Conservation (phyloP, 2,113 vertebrate genomes). For the Grallaria varia region DNA sequence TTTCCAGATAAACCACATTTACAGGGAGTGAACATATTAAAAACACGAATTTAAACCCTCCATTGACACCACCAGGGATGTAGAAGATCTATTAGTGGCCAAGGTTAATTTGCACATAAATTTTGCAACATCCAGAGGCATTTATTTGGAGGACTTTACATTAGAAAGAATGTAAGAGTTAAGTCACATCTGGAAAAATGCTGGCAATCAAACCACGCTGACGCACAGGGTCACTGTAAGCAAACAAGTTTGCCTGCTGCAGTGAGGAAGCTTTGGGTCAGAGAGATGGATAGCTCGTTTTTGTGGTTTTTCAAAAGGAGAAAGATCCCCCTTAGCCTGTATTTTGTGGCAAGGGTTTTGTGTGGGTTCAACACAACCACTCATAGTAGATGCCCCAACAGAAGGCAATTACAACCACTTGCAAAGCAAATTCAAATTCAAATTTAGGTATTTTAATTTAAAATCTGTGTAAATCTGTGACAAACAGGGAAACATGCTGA, state of each 20-base stretch:
- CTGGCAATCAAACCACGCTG: neutral
- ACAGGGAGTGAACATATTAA: neutral
- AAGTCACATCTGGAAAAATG: conserved; percentile 6
- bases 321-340: neutral
- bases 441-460: neutral
- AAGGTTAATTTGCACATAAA: conserved; percentile 10
- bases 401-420: neutral
- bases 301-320: neutral
- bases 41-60: neutral
- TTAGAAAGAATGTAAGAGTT: neutral
- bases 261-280: neutral
- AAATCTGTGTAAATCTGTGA: neutral
- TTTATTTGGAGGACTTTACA: neutral
- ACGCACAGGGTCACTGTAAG: neutral
- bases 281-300: neutral
- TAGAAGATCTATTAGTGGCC: neutral
- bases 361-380: accelerated
- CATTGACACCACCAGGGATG: neutral
- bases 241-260: neutral
- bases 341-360: neutral
- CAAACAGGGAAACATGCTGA: neutral
- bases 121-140: conserved; percentile 12
- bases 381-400: neutral
- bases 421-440: neutral
- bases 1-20: conserved; percentile 27